Conservation (phyloP, 2,888 invertebrate genomes). For the Pyrochroa serraticornis region DNA sequence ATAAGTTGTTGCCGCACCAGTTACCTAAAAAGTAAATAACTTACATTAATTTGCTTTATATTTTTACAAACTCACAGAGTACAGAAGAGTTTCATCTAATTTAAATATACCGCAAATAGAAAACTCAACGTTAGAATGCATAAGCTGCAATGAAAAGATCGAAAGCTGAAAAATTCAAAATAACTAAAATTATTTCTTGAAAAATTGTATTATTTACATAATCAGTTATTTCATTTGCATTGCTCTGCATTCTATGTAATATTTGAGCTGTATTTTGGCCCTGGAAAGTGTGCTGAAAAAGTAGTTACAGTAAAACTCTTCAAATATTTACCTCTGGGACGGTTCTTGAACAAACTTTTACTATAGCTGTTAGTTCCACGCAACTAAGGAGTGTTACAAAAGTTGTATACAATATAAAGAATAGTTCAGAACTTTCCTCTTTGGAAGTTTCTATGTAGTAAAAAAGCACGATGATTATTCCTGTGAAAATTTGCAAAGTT, state of each 20-base stretch:
- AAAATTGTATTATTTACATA: constrained; percentile 2
- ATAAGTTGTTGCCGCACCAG: constrained; percentile 6
- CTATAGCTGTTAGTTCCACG: not conserved
- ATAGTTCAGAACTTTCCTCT: not conserved
- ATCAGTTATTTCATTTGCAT: not conserved
- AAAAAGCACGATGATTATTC: constrained; percentile 5
- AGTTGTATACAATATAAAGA: constrained; percentile 1
- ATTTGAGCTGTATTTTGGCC: constrained; percentile 1
- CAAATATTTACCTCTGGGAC: constrained; percentile 4
- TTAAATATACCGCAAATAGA: constrained; percentile 7
- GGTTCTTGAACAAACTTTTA: not conserved
- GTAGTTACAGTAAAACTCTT: too few species aligned
- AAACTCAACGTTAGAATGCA: constrained; percentile 4
- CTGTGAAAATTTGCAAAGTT: constrained; percentile 5
- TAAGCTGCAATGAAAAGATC: constrained; percentile 9
- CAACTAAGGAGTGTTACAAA: not conserved
- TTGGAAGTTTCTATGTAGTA: constrained; percentile 4
- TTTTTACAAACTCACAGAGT: constrained; percentile 6
- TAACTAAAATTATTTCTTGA: not conserved
- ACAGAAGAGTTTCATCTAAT: constrained; percentile 12
- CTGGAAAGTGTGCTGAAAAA: not conserved
- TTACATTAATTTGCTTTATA: too few species aligned
- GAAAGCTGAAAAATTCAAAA: constrained; percentile 4
- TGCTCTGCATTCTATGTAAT: constrained; percentile 8
- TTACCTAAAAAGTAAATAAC: constrained; percentile 7